Evolutionary conservation across 2,888 invertebrate genomes (phyloP).

Genomic region (Artemia sinica): DNA sequence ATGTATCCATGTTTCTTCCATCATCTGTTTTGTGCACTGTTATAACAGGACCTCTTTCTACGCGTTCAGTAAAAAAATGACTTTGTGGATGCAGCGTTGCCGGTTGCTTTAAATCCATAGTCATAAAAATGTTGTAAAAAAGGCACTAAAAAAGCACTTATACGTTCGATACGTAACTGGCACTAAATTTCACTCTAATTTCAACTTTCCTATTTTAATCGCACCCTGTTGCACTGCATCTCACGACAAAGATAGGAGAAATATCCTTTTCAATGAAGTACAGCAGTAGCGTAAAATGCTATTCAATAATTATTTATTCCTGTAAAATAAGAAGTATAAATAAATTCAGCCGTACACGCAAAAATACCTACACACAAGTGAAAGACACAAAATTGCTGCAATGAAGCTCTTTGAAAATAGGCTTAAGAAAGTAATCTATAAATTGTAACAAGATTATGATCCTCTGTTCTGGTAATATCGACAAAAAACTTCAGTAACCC

Average conservation of each 20-base stretch:
- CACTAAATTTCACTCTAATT: not conserved
- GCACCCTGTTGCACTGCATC: constrained; percentile 11
- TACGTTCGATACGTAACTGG: constrained; percentile 3
- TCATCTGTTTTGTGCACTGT: constrained; percentile 6
- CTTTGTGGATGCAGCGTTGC: constrained; percentile 5
- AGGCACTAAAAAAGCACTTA: constrained; percentile 11
- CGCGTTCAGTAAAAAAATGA: constrained; percentile 3
- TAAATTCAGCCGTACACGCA: not conserved
- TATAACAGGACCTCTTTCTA: not conserved
- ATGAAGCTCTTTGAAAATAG: too few relatives aligned
- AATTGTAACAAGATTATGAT: too few relatives aligned
- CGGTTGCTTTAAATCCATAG: constrained; percentile 13
- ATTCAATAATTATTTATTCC: too few relatives aligned
- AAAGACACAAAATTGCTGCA: too few relatives aligned
- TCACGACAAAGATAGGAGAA: not conserved
- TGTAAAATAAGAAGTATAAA: not conserved
- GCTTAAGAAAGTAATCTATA: too few relatives aligned
- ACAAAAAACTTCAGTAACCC: too few relatives aligned
- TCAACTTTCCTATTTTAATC: constrained; percentile 5
- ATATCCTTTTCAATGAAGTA: not conserved
- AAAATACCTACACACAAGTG: not conserved
- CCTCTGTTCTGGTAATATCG: too few relatives aligned
- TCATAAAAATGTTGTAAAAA: not conserved
- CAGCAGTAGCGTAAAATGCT: too few relatives aligned
- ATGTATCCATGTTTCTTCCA: constrained; percentile 5